Percentiles rank a stretch among this genome's conserved stretches.
These are phyloP conservation scores for Centroberyx gerrardi DNA, from an alignment of 2,797 vertebrate species.

Conservation along the genomic window DNA sequence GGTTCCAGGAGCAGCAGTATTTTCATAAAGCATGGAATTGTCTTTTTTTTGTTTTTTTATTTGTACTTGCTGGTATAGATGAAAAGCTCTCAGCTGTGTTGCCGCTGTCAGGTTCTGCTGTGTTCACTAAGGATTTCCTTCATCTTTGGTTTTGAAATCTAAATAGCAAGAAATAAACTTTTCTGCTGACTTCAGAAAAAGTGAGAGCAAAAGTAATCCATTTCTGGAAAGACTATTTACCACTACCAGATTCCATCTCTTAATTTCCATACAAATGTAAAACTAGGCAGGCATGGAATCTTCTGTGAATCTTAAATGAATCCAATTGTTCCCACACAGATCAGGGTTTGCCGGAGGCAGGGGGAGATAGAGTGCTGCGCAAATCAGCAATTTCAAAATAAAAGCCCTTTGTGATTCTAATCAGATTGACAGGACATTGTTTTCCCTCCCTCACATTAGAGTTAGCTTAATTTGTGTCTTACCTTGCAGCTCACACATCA, in stretches of 20 bases:
- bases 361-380: constrained; percentile 62
- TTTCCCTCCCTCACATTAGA: constrained; percentile 46
- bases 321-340: constrained; percentile 81
- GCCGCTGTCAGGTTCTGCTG: constrained; percentile 58
- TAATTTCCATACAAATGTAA: constrained; percentile 89
- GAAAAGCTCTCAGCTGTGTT: constrained; percentile 39
- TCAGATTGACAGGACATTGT: constrained; percentile 71
- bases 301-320: constrained; percentile 85
- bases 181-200: constrained; percentile 77
- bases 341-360: constrained; percentile 70
- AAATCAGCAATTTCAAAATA: constrained; percentile 85
- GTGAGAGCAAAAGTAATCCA: constrained; percentile 68
- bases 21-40: neutral
- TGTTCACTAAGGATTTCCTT: constrained; percentile 52
- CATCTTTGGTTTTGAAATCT: constrained; percentile 59
- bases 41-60: constrained; percentile 4
- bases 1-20: neutral
- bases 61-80: constrained; percentile 27
- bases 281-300: constrained; percentile 83
- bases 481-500: constrained; percentile 37
- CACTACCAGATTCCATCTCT: constrained; percentile 83
- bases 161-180: constrained; percentile 72
- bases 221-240: constrained; percentile 82
- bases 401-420: constrained; percentile 73
- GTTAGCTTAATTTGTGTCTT: constrained; percentile 43